Base-by-base conservation (phyloP, 2,888 invertebrate genomes). In the Heliconius hortense region DNA sequence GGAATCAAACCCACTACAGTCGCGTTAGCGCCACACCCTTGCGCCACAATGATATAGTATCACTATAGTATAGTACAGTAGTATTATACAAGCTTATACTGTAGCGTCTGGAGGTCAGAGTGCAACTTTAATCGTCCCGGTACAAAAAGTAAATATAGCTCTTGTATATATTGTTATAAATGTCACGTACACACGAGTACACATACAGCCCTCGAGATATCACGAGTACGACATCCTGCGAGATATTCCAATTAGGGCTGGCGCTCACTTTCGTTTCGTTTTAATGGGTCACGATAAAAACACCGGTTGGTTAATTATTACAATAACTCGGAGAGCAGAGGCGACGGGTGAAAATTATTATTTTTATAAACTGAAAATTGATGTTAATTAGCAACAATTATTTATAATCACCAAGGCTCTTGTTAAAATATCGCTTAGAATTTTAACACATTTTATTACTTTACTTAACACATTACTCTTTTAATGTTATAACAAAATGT, bases 221-320 rank as follows among this genome's bases (percentile, higher is more conserved):
- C 81, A 78, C 81, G 84, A 83, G 84, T 82, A 85, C 86, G 86
- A 88, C 89, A 90, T 91, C 92, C 92, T 90, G 90, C 83, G 87
- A 85, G 86, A 87, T 86, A 85, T 84, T 84, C 83, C 84, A 81
- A 83, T 79, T 83, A 90, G 89, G 88, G 86, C 80, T 86, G 88
- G 77, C 79, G 59, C 74, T n/a, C n/a, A 10, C 56, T 71, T 60
- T 64, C 75, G 75, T 75, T 70, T 68, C 63, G 53, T 77, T 73
- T 70, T 73, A 75, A 77, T 77, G 73, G 70, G 69, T 63, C 53
- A 66, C 59, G 43, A 63, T 71, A 26, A 70, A 56, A 66, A 71
- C 39, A 70, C 24, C 68, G 10, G 53, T 69, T 48, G 24, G 39
- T 35, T 69, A 60, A 48, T 68, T 62, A 62, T 43, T 68, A 62